These are phyloP conservation scores for Micromussa lordhowensis DNA, from an alignment of 92 coral and sea anemone species.

Conservation along the genomic window DNA sequence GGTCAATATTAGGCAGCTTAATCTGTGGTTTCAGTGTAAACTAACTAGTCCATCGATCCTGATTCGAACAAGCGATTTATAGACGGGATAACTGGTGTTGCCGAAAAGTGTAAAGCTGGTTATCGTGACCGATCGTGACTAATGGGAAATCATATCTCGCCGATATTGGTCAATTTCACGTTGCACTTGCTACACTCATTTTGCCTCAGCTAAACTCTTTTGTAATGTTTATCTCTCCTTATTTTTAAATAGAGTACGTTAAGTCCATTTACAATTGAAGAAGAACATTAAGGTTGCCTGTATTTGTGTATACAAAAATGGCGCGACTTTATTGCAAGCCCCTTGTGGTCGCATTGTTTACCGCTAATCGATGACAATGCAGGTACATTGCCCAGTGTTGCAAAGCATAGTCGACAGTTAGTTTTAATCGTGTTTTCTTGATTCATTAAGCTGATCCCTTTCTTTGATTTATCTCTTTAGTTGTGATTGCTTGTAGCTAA, in stretches of 20 bases:
- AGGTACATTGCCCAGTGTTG: not conserved
- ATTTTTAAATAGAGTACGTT: not conserved
- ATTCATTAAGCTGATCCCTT: not conserved
- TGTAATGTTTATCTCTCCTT: not conserved
- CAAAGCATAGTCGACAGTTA: not conserved
- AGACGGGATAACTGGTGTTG: too few species aligned
- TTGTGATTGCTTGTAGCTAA: not conserved
- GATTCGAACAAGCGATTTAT: not conserved
- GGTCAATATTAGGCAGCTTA: slow-evolving; percentile 26
- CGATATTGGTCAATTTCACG: slow-evolving; percentile 5
- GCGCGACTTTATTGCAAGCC: not conserved
- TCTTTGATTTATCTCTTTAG: not conserved
- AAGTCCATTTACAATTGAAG: not conserved
- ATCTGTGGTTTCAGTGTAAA: not conserved
- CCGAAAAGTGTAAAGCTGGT: not conserved
- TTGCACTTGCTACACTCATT: not conserved
- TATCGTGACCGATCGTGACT: slow-evolving; percentile 39
- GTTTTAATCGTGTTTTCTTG: not conserved
- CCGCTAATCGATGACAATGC: slow-evolving; percentile 6
- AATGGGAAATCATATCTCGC: not conserved
- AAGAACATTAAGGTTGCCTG: not conserved
- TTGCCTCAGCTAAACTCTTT: not conserved
- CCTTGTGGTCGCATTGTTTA: slow-evolving; percentile 28
- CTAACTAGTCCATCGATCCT: not conserved
- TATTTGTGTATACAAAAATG: slow-evolving; percentile 28